A percentile compares a stretch with the other conserved stretches of the same genome.
Evolutionary conservation across 1,140 invertebrate genomes (phyloP).

Genomic region (Drosophila nebulosa): DNA sequence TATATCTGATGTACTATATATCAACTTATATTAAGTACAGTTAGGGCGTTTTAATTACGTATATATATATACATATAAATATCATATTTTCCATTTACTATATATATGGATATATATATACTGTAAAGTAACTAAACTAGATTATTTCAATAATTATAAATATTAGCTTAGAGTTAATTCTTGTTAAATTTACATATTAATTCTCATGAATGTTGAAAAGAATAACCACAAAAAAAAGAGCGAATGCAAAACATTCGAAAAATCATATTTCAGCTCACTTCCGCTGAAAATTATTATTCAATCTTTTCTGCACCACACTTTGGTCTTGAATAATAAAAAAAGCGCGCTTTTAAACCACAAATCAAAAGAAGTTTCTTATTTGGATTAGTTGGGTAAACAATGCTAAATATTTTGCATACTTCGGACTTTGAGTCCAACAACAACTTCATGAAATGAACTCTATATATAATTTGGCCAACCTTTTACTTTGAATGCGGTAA

Average conservation of each 20-base stretch:
- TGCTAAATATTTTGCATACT: neutral
- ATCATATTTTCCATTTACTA: neutral
- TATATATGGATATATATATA: neutral
- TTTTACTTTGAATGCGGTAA: no score
- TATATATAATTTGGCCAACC: no score
- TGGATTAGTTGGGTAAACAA: neutral
- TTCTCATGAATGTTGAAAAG: slow-evolving; percentile 63
- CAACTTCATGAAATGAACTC: no score
- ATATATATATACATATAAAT: neutral
- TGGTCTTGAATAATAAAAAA: slow-evolving; percentile 16
- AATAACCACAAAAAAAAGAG: slow-evolving; percentile 6
- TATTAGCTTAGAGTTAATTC: slow-evolving; percentile 29
- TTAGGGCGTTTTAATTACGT: slow-evolving; percentile 16
- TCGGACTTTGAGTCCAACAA: no score
- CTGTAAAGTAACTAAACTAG: neutral
- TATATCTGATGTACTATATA: slow-evolving; percentile 11
- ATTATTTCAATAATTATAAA: slow-evolving; percentile 25
- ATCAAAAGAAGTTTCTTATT: slow-evolving; percentile 18
- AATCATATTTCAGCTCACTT: slow-evolving; percentile 18
- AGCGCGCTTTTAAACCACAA: slow-evolving; percentile 9
- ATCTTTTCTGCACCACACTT: slow-evolving; percentile 20
- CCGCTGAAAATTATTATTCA: slow-evolving; percentile 19
- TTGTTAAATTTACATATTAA: slow-evolving; percentile 61
- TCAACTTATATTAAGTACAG: slow-evolving; percentile 15
- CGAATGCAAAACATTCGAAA: slow-evolving; percentile 47